Conservation (phyloP, 2,797 vertebrate species). For the Leucoraja ocellata region DNA sequence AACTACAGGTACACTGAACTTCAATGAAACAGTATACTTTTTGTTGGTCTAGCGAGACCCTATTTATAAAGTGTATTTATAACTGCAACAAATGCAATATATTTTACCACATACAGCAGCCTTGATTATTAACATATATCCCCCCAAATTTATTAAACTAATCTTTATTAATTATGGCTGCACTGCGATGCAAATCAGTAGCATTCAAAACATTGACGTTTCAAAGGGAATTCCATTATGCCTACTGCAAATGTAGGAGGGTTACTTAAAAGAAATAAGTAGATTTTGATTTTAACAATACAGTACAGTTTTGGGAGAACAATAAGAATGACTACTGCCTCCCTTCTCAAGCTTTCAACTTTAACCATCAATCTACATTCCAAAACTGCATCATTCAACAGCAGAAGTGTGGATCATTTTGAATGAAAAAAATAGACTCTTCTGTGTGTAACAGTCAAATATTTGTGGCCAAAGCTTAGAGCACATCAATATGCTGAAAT, state of each 20-base stretch:
- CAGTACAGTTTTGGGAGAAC: constrained; percentile 34
- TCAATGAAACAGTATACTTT: constrained; percentile 35
- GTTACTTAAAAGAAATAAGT: constrained; percentile 28
- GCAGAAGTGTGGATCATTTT: constrained; percentile 45
- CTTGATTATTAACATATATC: constrained; percentile 30
- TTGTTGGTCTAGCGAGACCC: constrained; percentile 26
- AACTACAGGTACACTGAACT: constrained; percentile 34
- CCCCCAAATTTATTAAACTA: constrained; percentile 30
- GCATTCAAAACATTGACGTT: constrained; percentile 32
- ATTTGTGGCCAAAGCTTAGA: constrained; percentile 36
- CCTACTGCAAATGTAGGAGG: constrained; percentile 18
- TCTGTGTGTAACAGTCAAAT: constrained; percentile 31
- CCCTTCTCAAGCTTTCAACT: constrained; percentile 45
- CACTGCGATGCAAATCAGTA: constrained; percentile 36
- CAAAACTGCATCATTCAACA: constrained; percentile 56
- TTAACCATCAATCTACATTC: constrained; percentile 49
- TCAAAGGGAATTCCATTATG: constrained; percentile 28
- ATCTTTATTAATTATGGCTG: constrained; percentile 35
- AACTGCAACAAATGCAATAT: constrained; percentile 37
- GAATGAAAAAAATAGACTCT: constrained; percentile 23
- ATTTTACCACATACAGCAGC: constrained; percentile 32
- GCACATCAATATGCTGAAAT: constrained; percentile 29
- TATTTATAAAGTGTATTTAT: constrained; percentile 20
- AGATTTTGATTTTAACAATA: constrained; percentile 31
- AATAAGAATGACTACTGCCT: constrained; percentile 34